A percentile compares a stretch with the other conserved stretches of the same genome.
phyloP scores from a whole-genome alignment of 2,113 vertebrate genomes.

The Solenodon paradoxus region DNA sequence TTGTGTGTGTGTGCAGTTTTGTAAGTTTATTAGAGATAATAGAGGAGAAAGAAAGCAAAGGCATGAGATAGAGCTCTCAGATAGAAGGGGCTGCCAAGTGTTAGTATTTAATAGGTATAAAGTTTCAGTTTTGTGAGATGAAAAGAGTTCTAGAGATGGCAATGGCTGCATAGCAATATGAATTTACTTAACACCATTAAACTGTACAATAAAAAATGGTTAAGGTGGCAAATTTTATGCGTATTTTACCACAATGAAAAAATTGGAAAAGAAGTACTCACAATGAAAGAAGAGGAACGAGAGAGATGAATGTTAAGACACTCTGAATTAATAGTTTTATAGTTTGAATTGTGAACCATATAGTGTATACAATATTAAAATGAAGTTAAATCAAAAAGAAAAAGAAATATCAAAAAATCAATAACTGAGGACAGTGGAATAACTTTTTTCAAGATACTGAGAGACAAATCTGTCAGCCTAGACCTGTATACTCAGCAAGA shows the following conservation, averaged over 20 bases:
- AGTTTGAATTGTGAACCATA: neutral
- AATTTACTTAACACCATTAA: neutral
- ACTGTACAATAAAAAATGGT: neutral
- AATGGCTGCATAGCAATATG: neutral
- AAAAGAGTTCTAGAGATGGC: neutral
- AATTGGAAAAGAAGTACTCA: neutral
- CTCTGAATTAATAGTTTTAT: neutral
- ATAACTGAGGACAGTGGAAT: neutral
- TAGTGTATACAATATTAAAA: neutral
- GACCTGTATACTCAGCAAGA: neutral
- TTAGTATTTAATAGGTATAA: neutral
- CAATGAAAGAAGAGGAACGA: neutral
- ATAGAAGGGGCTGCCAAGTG: too few species aligned
- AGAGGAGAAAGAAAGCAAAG: too few species aligned
- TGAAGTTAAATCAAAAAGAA: neutral
- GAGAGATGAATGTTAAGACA: neutral
- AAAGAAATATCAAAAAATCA: neutral
- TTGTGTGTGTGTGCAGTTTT: too few species aligned
- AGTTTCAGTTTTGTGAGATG: neutral
- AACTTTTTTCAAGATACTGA: neutral
- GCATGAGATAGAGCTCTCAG: too few species aligned
- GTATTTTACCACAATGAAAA: neutral
- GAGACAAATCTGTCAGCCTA: neutral
- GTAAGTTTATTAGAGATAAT: too few species aligned
- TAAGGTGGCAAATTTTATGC: neutral